Base-by-base conservation (phyloP, 2,797 vertebrate genomes). In the Sphenodon punctatus region DNA sequence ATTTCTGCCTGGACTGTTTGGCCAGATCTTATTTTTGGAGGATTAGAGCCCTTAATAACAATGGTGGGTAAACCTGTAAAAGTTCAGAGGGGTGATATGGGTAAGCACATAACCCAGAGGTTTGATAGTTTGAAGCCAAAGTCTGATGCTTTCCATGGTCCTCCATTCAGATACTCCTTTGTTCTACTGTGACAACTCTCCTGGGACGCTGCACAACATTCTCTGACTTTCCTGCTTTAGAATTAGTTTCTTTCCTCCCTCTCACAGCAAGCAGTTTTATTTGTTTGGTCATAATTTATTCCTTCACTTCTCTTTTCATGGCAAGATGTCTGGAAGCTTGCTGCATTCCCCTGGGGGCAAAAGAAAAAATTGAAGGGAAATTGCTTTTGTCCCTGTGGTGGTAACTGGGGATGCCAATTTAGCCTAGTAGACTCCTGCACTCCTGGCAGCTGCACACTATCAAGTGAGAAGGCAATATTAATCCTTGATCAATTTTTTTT, bases 121-220 rank as follows among this genome's bases (percentile, higher is more conserved):
- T 39, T 58, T 72, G 43, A 69, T 78, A 15, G 51, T 36, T 43
- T 59, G n/a, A n/a, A 63, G 22, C 16, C 32, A 74, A 51, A 14
- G 46, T 85, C 59, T 79, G 73, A 83, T 69, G 67, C 70, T 66
- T 67, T 38, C 14, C 85, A 91, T 87, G 27, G 78, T 67, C 38
- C 75, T 38, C 72, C 43, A n/a, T n/a, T n/a, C 67, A 15, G 7
- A 14, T n/a, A 45, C 6, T 5, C 46, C 10, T 63, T 82, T 42
- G 27, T 25, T 38, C 2, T 69, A 84, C 41, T 61, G 17, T 71
- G 76, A 6, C 34, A 32, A 74, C 63, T 14, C 20, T 74, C 25
- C 56, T 41, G 5, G 69, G 69, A 48, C 19, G 78, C 66, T 71
- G 10, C 61, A 42, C 5, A 5, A 23, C 27, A 27, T 8, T 41